Conservation (phyloP, 2,797 vertebrate species). For the Pseudomugil gertrudae region DNA sequence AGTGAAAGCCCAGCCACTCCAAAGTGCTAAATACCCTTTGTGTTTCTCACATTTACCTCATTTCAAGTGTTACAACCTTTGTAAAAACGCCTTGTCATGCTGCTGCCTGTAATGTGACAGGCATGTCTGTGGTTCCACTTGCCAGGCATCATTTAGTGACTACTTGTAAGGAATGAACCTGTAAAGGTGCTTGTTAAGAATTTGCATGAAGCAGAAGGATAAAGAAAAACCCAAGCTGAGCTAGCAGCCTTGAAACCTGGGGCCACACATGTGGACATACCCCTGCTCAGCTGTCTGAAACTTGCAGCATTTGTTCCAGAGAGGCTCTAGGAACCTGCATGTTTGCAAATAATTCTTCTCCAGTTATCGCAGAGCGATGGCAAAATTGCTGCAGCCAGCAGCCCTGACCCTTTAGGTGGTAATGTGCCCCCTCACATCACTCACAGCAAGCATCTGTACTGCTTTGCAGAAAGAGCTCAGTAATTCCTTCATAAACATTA, state of each 20-base stretch:
- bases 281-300: slow-evolving; percentile 58
- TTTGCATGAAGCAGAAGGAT: neutral
- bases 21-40: neutral
- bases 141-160: neutral
- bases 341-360: slow-evolving; percentile 56
- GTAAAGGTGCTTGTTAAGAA: neutral
- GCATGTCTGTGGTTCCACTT: neutral
- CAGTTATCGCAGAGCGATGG: slow-evolving; percentile 59
- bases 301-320: slow-evolving; percentile 66
- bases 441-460: slow-evolving; percentile 32
- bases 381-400: slow-evolving; percentile 66
- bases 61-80: neutral
- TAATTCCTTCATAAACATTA: slow-evolving; percentile 14
- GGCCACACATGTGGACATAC: slow-evolving; percentile 12
- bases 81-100: neutral
- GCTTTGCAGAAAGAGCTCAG: slow-evolving; percentile 43
- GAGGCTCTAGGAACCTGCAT: slow-evolving; percentile 50
- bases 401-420: slow-evolving; percentile 43
- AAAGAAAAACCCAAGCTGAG: neutral
- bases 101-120: neutral
- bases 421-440: slow-evolving; percentile 48
- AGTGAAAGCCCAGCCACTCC: neutral
- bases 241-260: neutral
- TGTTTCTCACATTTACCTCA: neutral
- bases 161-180: neutral